Evolutionary conservation across 2,888 invertebrate genomes (phyloP), one percentile per base, ranked within the genome.

Genomic region (Euphydryas editha): DNA sequence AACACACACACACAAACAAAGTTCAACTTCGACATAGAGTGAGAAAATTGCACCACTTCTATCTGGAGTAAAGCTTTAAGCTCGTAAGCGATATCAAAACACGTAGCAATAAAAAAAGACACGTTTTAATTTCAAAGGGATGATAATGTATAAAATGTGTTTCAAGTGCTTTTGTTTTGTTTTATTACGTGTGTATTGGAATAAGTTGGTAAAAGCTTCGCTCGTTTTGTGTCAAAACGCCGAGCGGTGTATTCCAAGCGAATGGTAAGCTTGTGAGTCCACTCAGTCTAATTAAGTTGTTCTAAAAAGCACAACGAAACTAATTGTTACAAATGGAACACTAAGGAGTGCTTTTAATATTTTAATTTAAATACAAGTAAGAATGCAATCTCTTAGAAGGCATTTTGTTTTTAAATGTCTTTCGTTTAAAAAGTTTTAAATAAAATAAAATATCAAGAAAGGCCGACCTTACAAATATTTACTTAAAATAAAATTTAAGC

Each of bases 261-360:
- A 54, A 42, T 20, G 55, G 39, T 56, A 21, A 62, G 44, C 17
- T n/a, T 62, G 61, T 62, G 54, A 62, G 54, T 30, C 61, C 61
- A 62, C 61, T 62, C 44, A 54, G 42, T 42, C 61, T 62, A 55
- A 62, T 62, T 62, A 62, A 55, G 61, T 36, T 54, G 44, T 62
- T 62, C 54, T 62, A 44, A 62, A 62, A 51, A 51, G 44, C 54
- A 51, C 49, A 51, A 51, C 24, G 49, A 51, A 51, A 51, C 49
- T 51, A 51, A 51, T 51, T 51, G 49, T 51, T 51, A 51, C 49
- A 24, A 51, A 51, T 51, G 24, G 49, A 51, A 51, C 49, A 24
- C 47, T 47, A 51, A 24, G 15, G 49, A 51, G 21, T 7, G 21
- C 49, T 15, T 51, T 51, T 24, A 24, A 21, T 51, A 20, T 51